Base-by-base conservation (phyloP, 92 coral and sea anemone species). In the Porites lobata region DNA sequence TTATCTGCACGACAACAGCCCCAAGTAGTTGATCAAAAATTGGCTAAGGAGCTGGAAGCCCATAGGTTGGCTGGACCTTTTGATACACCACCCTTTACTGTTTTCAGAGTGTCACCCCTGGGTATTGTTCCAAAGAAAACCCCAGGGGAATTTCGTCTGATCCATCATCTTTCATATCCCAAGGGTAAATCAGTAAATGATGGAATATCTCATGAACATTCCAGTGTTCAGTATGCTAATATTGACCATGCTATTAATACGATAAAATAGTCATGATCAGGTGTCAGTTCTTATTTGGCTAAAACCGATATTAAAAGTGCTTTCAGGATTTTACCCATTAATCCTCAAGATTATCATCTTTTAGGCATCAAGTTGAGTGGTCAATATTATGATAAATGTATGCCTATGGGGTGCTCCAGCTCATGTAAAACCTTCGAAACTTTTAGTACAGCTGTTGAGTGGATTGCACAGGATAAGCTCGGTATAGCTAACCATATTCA, bases 361-460 rank as follows among this genome's bases (percentile, higher is more conserved):
- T 32, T 87, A 26, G 90, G 87, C 9, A 65, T 80, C 8, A 65
- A 47, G 10, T 87, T 88, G 91, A 32, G 18, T 10, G 76, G 75
- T 13, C 54, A 54, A 8, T 84, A 82, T 81, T 84, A 29, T 53
- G 92, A 84, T 69, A 75, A 65, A 65, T 88, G 92, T 75, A 62
- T 88, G 68, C 84, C 90, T 53, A 88, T 88, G 92, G 92, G 92
- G n/a, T 84, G 89, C 73, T 24, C 90, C 50, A 72, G 91, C 87
- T 79, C 87, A 32, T 86, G 90, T 43, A 53, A 79, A 26, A 65
- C 63, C 63, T 65, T 82, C 43, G 71, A 24, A 20, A 7, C 65
- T 17, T 47, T 87, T 56, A 69, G 90, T 62, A 12, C 90, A 7
- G 90, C 91, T 26, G 20, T 88, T 24, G 89, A 88, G 53, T 88